A percentile compares a stretch with the other conserved stretches of the same genome.
Evolutionary conservation across 2,888 invertebrate species (phyloP).

Genomic region (Philereme vetulata): DNA sequence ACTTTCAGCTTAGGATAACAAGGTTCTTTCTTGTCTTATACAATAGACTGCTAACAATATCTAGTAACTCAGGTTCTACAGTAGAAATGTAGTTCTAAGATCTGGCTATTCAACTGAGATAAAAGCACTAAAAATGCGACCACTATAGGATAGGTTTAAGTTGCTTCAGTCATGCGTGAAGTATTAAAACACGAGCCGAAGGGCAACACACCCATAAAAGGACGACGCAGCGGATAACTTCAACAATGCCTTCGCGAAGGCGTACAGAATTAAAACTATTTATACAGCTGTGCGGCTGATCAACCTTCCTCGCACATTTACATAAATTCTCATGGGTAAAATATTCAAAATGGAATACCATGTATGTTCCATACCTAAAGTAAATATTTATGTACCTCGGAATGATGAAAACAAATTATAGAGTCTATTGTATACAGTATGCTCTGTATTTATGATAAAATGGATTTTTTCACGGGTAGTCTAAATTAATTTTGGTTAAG

Average conservation of each 20-base stretch:
- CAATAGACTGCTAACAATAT: constrained; percentile 5
- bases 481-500: too few species aligned
- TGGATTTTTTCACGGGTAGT: too few species aligned
- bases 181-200: constrained; percentile 5
- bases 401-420: not conserved
- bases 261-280: constrained; percentile 54
- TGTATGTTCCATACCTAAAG: constrained; percentile 5
- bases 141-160: constrained; percentile 4
- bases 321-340: constrained; percentile 48
- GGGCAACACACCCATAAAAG: constrained; percentile 29
- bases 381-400: constrained; percentile 3
- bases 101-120: constrained; percentile 3
- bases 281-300: constrained; percentile 62
- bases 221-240: constrained; percentile 13
- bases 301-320: constrained; percentile 59
- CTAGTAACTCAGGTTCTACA: constrained; percentile 16
- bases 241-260: constrained; percentile 48
- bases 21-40: constrained; percentile 5
- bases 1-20: constrained; percentile 19
- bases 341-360: constrained; percentile 41
- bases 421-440: not conserved
- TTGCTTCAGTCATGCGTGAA: constrained; percentile 7
- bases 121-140: constrained; percentile 5
- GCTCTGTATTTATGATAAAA: too few species aligned
- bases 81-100: not conserved